phyloP scores from a whole-genome alignment of 1,140 invertebrate genomes.

The Cotesia typhae region DNA sequence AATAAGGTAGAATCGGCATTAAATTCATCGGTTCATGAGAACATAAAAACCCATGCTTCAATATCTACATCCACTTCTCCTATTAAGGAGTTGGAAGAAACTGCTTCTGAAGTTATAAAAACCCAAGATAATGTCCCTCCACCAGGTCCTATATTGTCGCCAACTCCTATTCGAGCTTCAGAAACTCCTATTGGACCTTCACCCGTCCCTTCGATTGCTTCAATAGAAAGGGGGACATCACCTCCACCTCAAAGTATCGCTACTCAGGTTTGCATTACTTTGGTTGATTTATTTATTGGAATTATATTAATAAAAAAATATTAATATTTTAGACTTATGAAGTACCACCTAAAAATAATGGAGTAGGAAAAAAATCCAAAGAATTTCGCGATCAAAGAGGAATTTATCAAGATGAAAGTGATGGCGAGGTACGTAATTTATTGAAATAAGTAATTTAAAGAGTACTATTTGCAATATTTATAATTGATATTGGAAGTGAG shows the following conservation, averaged over 20 bases:
- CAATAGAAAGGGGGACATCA: constrained; percentile 72
- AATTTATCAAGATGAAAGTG: constrained; percentile 57
- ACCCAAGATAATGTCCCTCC: constrained; percentile 25
- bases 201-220: neutral
- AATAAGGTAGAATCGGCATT: constrained; percentile 30
- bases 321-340: constrained; percentile 58
- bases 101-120: constrained; percentile 3
- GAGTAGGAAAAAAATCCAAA: constrained; percentile 47
- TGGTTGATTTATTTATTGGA: too few species aligned
- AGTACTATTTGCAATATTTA: constrained; percentile 26
- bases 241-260: constrained; percentile 86
- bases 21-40: constrained; percentile 13
- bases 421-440: constrained; percentile 54
- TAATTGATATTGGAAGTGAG: constrained; percentile 42
- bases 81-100: constrained; percentile 30
- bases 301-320: neutral
- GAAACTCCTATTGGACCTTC: neutral
- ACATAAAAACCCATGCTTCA: constrained; percentile 27
- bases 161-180: neutral
- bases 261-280: constrained; percentile 75
- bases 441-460: constrained; percentile 31
- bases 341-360: constrained; percentile 42
- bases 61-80: constrained; percentile 39
- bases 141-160: neutral
- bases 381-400: constrained; percentile 45